A percentile compares a stretch with the other conserved stretches of the same genome.
phyloP scores from a whole-genome alignment of 1,140 invertebrate species.

The Philopotamus ludificatus region DNA sequence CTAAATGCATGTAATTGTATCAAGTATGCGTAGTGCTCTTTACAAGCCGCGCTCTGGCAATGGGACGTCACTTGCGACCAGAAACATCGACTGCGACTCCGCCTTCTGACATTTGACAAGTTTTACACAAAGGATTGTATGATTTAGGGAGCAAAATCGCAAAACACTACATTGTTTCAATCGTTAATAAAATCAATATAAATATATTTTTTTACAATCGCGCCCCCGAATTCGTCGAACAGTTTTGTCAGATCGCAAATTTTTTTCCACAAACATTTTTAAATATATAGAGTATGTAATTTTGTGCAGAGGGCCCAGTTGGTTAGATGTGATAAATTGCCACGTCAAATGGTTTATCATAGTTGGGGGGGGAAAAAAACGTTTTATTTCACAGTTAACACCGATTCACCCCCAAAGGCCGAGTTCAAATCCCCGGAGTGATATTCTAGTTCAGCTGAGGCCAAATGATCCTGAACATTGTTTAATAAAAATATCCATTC shows the following conservation, averaged over 20 bases:
- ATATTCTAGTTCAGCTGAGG: not conserved
- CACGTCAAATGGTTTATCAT: slow-evolving; percentile 9
- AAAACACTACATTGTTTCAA: no score
- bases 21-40: not conserved
- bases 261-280: no score
- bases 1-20: not conserved
- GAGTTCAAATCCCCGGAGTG: not conserved
- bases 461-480: not conserved
- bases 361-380: not conserved
- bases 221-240: not conserved
- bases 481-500: no score
- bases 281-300: no score
- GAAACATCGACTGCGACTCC: no score
- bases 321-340: slow-evolving; percentile 18
- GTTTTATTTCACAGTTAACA: slow-evolving; percentile 5
- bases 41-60: not conserved
- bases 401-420: not conserved
- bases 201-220: not conserved
- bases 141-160: no score
- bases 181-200: not conserved
- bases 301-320: not conserved
- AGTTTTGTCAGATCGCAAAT: not conserved
- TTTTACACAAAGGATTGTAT: no score
- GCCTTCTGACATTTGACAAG: no score
- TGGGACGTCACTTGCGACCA: not conserved